Evolutionary conservation across 1,140 invertebrate species (phyloP).

Genomic region (Drosophila kikkawai): DNA sequence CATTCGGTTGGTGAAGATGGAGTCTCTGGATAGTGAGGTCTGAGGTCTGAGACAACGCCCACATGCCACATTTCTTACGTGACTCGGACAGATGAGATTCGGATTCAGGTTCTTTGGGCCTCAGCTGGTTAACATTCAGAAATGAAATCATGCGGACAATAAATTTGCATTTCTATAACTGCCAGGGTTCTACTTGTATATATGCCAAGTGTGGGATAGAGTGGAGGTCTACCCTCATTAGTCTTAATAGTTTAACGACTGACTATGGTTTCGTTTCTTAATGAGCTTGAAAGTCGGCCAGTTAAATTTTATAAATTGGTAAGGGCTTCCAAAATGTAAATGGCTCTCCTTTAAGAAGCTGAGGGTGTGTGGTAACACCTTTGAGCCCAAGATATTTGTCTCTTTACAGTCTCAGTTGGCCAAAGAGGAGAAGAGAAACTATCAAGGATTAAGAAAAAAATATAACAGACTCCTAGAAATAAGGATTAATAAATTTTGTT

Average conservation of each 20-base stretch:
- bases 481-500: no score
- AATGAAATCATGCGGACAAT: conserved; percentile 63
- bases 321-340: conserved; percentile 2
- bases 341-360: no score
- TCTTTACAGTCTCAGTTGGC: conserved; percentile 40
- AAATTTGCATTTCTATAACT: conserved; percentile 64
- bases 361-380: conserved; percentile 43
- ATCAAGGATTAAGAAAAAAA: not conserved
- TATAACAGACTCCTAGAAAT: not conserved
- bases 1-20: conserved; percentile 7
- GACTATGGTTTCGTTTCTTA: conserved; percentile 54
- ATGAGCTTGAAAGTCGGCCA: conserved; percentile 62
- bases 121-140: conserved; percentile 56
- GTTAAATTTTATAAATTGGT: conserved; percentile 75
- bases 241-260: conserved; percentile 79
- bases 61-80: conserved; percentile 57
- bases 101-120: conserved; percentile 19
- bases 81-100: conserved; percentile 55
- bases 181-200: conserved; percentile 2
- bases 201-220: not conserved
- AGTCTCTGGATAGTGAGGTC: not conserved
- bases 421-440: not conserved
- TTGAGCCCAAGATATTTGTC: conserved; percentile 73
- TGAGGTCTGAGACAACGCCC: conserved; percentile 50
- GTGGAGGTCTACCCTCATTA: conserved; percentile 68